Percentiles rank a stretch among this genome's conserved stretches.
These are phyloP conservation scores for Elmis aenea DNA, from an alignment of 2,888 invertebrate species.

Conservation along the genomic window DNA sequence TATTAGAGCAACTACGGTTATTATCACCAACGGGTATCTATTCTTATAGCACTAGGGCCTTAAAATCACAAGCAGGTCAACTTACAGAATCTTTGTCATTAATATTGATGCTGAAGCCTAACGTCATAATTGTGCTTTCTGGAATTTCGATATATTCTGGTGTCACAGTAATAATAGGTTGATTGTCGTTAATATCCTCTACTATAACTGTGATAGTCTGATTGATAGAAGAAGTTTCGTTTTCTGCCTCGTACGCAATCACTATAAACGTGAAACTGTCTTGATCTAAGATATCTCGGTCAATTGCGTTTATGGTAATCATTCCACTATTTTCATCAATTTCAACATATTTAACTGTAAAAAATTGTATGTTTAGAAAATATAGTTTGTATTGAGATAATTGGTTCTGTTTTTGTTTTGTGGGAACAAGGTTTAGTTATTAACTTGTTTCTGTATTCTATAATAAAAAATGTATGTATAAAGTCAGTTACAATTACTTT, in stretches of 20 bases:
- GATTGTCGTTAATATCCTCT: slow-evolving; percentile 62
- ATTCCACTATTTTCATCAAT: slow-evolving; percentile 31
- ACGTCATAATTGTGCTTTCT: slow-evolving; percentile 53
- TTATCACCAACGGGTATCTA: no score
- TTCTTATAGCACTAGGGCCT: no score
- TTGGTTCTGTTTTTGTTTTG: no score
- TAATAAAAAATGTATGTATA: no score
- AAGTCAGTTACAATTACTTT: no score
- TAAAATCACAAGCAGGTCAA: no score
- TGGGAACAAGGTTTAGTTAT: no score
- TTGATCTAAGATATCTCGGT: slow-evolving; percentile 38
- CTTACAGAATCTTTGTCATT: slow-evolving; percentile 42
- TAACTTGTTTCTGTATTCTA: no score
- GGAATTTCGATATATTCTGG: slow-evolving; percentile 43
- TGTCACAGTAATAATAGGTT: slow-evolving; percentile 48
- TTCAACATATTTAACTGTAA: slow-evolving; percentile 20
- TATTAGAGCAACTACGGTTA: no score
- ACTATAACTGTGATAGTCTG: slow-evolving; percentile 41
- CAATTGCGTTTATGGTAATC: slow-evolving; percentile 37
- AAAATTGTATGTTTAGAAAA: no score
- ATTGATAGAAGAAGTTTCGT: slow-evolving; percentile 23
- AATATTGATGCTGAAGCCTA: slow-evolving; percentile 49
- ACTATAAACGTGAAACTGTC: slow-evolving; percentile 35
- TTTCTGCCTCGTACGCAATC: slow-evolving; percentile 38
- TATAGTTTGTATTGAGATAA: no score